A percentile compares a stretch with the other conserved stretches of the same genome.
phyloP scores from a whole-genome alignment of 2,113 vertebrate species.

The Eclectus roratus region DNA sequence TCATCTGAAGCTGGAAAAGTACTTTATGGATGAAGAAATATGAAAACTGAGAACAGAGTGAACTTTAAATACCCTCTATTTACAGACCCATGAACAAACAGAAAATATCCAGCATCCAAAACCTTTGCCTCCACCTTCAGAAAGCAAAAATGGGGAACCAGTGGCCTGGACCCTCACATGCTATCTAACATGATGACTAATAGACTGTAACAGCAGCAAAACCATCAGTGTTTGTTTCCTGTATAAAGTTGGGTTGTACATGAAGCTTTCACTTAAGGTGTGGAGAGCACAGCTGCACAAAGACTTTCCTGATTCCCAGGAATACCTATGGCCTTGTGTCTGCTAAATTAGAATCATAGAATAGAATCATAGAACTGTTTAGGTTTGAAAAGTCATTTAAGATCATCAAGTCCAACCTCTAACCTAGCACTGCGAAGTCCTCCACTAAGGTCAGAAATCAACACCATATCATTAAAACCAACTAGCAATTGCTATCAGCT shows the following conservation, averaged over 20 bases:
- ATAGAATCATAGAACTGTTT: background rate
- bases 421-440: background rate
- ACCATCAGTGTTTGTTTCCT: background rate
- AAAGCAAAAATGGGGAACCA: fast-evolving
- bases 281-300: background rate
- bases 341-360: background rate
- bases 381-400: background rate
- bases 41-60: background rate
- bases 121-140: background rate
- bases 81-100: background rate
- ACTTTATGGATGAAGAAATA: background rate
- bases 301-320: background rate
- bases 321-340: background rate
- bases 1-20: background rate
- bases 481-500: background rate
- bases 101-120: background rate
- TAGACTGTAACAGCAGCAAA: background rate
- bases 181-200: background rate
- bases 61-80: background rate
- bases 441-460: background rate
- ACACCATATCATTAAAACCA: background rate
- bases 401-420: background rate
- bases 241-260: background rate
- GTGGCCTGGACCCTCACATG: background rate
- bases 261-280: background rate